phyloP scores from a whole-genome alignment of 2,113 vertebrate species.

The Cichladusa arquata region DNA sequence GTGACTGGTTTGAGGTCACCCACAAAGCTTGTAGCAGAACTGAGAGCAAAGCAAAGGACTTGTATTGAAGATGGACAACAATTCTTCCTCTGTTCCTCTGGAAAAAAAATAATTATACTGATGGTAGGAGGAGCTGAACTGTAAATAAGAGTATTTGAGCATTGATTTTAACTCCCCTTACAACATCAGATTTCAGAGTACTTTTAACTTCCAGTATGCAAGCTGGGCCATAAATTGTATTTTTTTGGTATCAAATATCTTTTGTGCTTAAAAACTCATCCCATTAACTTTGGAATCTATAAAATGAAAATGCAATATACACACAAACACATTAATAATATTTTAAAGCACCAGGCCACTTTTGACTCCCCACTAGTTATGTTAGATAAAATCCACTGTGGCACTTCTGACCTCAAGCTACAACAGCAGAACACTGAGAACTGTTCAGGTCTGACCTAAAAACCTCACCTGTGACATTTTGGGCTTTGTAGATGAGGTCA shows the following conservation, averaged over 20 bases:
- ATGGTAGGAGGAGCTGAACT: background rate
- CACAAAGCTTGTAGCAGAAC: background rate
- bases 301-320: background rate
- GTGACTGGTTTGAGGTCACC: background rate
- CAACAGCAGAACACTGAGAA: background rate
- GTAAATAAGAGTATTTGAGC: background rate
- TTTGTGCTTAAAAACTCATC: background rate
- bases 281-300: background rate
- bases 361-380: background rate
- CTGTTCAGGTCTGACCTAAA: background rate
- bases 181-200: background rate
- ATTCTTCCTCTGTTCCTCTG: background rate
- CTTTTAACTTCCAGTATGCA: background rate
- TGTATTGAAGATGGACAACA: background rate
- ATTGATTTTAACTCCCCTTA: background rate
- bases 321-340: background rate
- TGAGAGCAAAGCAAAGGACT: background rate
- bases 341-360: background rate
- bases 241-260: background rate
- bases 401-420: background rate
- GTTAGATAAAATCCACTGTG: background rate
- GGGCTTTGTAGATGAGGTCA: background rate
- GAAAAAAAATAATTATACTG: background rate
- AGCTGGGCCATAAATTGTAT: background rate
- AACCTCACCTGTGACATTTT: background rate